phyloP scores from a whole-genome alignment of 2,888 invertebrate genomes.

The Drosophila multiciliata region DNA sequence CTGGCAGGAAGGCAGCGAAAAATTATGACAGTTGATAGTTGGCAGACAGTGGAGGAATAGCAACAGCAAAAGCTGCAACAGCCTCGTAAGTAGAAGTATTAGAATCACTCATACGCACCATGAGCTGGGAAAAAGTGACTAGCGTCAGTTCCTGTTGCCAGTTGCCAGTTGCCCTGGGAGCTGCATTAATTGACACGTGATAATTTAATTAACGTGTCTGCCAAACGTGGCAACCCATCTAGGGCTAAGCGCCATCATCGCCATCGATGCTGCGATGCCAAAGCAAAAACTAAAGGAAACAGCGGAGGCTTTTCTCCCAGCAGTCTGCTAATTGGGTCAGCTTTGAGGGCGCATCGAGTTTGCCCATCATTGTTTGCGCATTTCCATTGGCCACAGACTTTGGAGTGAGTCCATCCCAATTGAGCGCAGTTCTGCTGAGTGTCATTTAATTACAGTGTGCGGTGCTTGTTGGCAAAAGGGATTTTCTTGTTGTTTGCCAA shows the following conservation, averaged over 20 bases:
- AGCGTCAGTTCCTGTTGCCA: slow-evolving; percentile 38
- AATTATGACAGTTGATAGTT: slow-evolving; percentile 65
- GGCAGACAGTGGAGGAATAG: slow-evolving; percentile 28
- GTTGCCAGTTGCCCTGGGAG: slow-evolving; percentile 57
- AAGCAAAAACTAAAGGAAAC: slow-evolving; percentile 46
- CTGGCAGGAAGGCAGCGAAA: slow-evolving; percentile 34
- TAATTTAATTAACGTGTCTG: slow-evolving; percentile 76
- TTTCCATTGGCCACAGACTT: slow-evolving; percentile 65
- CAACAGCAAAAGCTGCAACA: slow-evolving; percentile 4
- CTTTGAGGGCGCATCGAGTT: slow-evolving; percentile 41
- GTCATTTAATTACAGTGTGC: slow-evolving; percentile 76
- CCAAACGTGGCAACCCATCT: slow-evolving; percentile 66
- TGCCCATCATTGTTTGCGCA: slow-evolving; percentile 68
- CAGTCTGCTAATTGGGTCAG: slow-evolving; percentile 72
- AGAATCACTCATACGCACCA: slow-evolving; percentile 67
- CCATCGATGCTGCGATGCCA: slow-evolving; percentile 17
- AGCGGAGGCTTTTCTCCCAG: slow-evolving; percentile 27
- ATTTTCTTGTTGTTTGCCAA: slow-evolving; percentile 71
- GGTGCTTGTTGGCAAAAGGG: slow-evolving; percentile 77
- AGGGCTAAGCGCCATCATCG: slow-evolving; percentile 51
- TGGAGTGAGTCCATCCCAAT: slow-evolving; percentile 29
- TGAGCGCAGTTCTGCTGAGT: slow-evolving; percentile 60
- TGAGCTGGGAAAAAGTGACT: slow-evolving; percentile 27
- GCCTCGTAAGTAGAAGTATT: slow-evolving; percentile 26
- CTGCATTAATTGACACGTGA: slow-evolving; percentile 76